These are phyloP conservation scores for Cyclophora albipunctata DNA, from an alignment of 2,888 invertebrate genomes.

Conservation along the genomic window DNA sequence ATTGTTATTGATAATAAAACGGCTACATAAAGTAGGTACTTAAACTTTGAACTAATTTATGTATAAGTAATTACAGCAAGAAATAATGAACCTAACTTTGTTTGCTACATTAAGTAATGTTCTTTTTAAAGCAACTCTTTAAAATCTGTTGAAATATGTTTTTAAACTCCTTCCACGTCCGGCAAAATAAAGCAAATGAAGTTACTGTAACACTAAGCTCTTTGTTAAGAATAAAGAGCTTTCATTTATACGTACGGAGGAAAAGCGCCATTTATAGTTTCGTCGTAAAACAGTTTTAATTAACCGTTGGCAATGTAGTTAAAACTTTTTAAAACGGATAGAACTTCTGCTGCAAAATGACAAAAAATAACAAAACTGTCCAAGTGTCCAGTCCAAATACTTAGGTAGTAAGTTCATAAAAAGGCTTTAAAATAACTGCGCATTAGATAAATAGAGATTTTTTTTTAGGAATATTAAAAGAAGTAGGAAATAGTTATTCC, in stretches of 20 bases:
- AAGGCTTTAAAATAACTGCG: no score
- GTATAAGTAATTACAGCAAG: no score
- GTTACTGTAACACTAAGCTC: constrained; percentile 14
- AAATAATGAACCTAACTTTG: no score
- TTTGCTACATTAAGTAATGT: background rate
- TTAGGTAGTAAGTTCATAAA: no score
- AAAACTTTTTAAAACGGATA: constrained; percentile 43
- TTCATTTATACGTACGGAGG: constrained; percentile 7
- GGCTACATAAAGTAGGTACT: no score
- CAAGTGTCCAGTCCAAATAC: background rate
- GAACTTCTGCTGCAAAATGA: constrained; percentile 40
- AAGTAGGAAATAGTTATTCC: no score
- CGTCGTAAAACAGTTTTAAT: constrained; percentile 31
- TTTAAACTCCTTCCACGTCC: constrained; percentile 7
- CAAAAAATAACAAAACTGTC: constrained; percentile 44
- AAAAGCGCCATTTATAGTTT: constrained; percentile 15
- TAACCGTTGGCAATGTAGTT: constrained; percentile 32
- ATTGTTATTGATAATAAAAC: no score
- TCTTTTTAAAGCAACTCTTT: constrained; percentile 5
- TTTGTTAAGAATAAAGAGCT: constrained; percentile 13
- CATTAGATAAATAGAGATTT: no score
- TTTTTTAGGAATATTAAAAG: no score
- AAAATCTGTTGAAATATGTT: constrained; percentile 16
- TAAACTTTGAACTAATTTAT: no score
- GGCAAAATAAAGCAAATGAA: constrained; percentile 16